Evolutionary conservation across 1,140 invertebrate species (phyloP).

Genomic region (Andrena cerasifolii): DNA sequence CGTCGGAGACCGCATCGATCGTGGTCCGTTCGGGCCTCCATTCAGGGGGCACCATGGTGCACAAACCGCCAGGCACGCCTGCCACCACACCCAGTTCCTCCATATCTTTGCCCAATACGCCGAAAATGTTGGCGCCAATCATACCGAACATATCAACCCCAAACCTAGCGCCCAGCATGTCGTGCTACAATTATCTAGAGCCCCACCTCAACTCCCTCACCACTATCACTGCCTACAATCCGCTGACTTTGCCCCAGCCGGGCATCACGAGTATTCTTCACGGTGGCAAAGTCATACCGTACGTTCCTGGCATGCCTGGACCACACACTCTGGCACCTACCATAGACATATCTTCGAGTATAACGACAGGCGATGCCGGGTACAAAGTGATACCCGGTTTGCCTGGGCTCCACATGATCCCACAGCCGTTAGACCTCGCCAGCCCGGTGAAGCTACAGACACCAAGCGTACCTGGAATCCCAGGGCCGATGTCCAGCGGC

Average conservation of each 20-base stretch:
- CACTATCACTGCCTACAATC: constrained; percentile 88
- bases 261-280: constrained; percentile 77
- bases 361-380: constrained; percentile 60
- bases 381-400: constrained; percentile 76
- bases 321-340: constrained; percentile 84
- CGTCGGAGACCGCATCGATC: constrained; percentile 83
- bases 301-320: constrained; percentile 93
- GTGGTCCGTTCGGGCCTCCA: constrained; percentile 89
- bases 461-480: constrained; percentile 54
- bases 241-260: constrained; percentile 83
- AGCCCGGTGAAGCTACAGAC: constrained; percentile 71
- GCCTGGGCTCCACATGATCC: constrained; percentile 70
- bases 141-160: constrained; percentile 84
- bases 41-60: constrained; percentile 88
- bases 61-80: constrained; percentile 81
- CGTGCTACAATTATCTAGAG: constrained; percentile 75
- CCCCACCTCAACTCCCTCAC: constrained; percentile 79
- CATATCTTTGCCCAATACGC: constrained; percentile 83
- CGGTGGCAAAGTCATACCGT: constrained; percentile 89
- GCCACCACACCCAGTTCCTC: constrained; percentile 65
- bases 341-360: constrained; percentile 75
- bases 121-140: constrained; percentile 83
- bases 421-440: constrained; percentile 76
- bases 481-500: constrained; percentile 45
- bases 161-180: constrained; percentile 82